phyloP scores from a whole-genome alignment of 2,888 invertebrate genomes.

The Brachyptera putata region DNA sequence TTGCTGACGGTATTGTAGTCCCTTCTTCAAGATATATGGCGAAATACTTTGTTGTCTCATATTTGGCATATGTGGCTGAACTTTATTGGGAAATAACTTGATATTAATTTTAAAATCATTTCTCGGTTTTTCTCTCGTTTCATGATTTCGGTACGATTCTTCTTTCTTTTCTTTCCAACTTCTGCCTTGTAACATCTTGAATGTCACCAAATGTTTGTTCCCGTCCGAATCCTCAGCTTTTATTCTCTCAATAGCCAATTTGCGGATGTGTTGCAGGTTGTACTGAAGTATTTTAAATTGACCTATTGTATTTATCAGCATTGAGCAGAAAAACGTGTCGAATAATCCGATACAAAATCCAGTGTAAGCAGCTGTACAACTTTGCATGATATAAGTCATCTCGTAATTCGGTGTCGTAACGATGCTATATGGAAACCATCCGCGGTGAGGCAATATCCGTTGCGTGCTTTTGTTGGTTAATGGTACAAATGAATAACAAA shows the following conservation, averaged over 20 bases:
- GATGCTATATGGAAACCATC: neutral
- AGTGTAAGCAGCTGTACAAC: neutral
- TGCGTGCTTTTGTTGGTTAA: neutral
- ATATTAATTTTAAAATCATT: too few species aligned
- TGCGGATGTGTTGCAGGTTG: neutral
- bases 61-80: too few species aligned
- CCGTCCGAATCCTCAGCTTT: too few species aligned
- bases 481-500: neutral
- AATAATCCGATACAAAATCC: neutral
- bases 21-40: too few species aligned
- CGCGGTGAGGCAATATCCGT: neutral
- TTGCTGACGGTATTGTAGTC: too few species aligned
- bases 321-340: neutral
- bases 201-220: too few species aligned
- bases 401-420: neutral
- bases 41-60: too few species aligned
- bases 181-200: too few species aligned
- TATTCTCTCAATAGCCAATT: neutral
- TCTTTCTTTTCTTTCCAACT: too few species aligned
- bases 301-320: neutral
- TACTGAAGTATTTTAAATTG: slow-evolving; percentile 12
- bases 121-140: too few species aligned
- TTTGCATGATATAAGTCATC: neutral
- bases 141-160: too few species aligned
- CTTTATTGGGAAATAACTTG: too few species aligned